Conservation (phyloP, 2,888 invertebrate genomes). For the Chirona hameri region DNA sequence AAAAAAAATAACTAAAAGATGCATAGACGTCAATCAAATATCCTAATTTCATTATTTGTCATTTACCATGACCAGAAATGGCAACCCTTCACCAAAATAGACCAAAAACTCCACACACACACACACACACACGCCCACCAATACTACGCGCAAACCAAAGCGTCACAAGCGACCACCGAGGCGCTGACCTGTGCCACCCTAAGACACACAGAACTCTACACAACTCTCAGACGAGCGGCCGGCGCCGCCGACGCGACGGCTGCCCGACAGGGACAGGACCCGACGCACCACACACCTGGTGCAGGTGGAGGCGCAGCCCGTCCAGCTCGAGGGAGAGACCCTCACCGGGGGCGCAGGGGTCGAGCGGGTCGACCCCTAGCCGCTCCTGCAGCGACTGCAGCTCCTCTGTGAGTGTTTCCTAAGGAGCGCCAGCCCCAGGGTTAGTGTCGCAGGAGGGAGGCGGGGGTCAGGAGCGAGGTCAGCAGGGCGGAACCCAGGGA, state of each 20-base stretch:
- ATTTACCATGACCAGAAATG: no score
- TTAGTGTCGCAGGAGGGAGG: neutral
- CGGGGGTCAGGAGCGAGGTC: neutral
- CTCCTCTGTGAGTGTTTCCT: neutral
- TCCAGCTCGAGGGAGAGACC: neutral
- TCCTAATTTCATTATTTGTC: no score
- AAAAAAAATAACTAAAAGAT: no score
- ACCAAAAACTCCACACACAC: no score
- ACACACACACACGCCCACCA: neutral
- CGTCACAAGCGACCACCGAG: neutral
- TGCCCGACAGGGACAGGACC: neutral
- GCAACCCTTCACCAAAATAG: no score
- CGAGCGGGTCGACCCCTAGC: neutral
- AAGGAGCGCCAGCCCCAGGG: neutral
- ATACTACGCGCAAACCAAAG: neutral
- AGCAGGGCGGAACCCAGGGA: no score
- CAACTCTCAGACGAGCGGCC: neutral
- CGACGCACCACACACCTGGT: neutral
- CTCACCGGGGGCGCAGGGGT: neutral
- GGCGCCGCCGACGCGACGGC: neutral
- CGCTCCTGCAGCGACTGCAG: neutral
- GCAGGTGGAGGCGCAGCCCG: neutral
- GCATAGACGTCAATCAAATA: no score
- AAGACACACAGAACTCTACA: neutral
- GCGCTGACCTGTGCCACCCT: no score